Conservation (phyloP, 2,888 invertebrate genomes). For the Pantelozetes paolii region DNA sequence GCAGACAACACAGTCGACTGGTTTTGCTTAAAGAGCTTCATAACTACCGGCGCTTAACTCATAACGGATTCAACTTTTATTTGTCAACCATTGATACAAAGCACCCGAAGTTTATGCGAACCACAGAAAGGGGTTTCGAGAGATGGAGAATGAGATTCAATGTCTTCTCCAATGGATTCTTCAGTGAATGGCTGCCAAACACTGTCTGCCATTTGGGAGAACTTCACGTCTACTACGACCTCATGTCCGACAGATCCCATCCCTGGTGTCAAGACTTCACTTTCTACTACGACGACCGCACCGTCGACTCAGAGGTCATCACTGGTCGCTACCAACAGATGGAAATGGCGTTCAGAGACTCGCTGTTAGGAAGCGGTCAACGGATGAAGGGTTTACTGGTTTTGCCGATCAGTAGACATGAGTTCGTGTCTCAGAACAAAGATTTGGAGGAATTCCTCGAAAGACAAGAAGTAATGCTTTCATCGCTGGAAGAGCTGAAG, state of each 20-base stretch:
- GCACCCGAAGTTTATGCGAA: constrained; percentile 36
- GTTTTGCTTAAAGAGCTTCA: constrained; percentile 1
- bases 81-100: constrained; percentile 25
- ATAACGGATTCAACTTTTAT: constrained; percentile 27
- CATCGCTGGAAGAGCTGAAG: background rate
- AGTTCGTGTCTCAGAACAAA: background rate
- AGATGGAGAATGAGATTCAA: constrained; percentile 41
- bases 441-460: constrained; percentile 20
- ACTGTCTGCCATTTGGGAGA: background rate
- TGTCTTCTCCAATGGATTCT: constrained; percentile 35
- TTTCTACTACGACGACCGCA: background rate
- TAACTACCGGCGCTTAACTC: background rate
- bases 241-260: background rate
- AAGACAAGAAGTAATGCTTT: background rate
- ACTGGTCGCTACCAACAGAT: background rate
- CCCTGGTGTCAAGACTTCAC: constrained; percentile 10
- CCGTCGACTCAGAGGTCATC: background rate
- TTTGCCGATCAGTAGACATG: background rate
- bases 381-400: background rate
- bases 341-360: background rate
- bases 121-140: background rate
- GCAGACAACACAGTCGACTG: background rate
- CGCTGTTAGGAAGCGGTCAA: background rate
- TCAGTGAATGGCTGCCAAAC: constrained; percentile 12
- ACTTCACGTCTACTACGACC: constrained; percentile 13